Base-by-base conservation (phyloP, 2,797 vertebrate genomes). In the Leucoraja ocellata region DNA sequence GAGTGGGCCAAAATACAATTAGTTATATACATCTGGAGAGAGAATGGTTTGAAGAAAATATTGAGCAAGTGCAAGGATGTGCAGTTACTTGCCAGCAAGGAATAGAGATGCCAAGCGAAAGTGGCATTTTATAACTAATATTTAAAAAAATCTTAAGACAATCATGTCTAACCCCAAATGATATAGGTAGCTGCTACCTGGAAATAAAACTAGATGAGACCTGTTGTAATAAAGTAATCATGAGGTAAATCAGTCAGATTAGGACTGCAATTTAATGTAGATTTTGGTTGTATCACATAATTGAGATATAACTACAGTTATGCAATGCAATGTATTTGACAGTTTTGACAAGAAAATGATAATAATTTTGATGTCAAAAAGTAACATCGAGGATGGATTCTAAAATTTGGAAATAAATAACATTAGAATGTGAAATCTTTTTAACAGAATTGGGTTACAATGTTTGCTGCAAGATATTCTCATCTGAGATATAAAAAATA, bases 311-410 rank as follows among this genome's bases (percentile, higher is more conserved):
- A 54, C 21, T 91, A 39, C 71, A 91, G 46, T 54, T 23, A 74
- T 23, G 39, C 78, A 80, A 73, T 73, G 71, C 71, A 21, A 65
- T 88, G 36, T 39, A 54, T 74, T 92, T 92, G 90, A 74, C 90
- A 92, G 90, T 25, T 92, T 74, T 92, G 90, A 92, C 90, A 92
- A 74, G 71, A 76, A 92, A 92, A 92, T 92, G 11, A 39, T 74
- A 92, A 92, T 92, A 54, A 92, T 36, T 25, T 86, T 86, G 36
- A 68, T 88, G 84, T 88, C 84, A 88, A 88, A 79, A 88, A 68
- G 61, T 63, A 88, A 88, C 9, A 68, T 21, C 68, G 84, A 68
- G 84, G 61, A 88, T 88, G n/a, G 63, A 88, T 88, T 88, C 84
- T 32, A 23, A 88, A 88, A 32, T 65, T 32, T 36, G 1, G 84